A percentile compares a stretch with the other conserved stretches of the same genome.
Conservation (phyloP, 2,113 vertebrate species). For the Misgurnus mizolepis region DNA sequence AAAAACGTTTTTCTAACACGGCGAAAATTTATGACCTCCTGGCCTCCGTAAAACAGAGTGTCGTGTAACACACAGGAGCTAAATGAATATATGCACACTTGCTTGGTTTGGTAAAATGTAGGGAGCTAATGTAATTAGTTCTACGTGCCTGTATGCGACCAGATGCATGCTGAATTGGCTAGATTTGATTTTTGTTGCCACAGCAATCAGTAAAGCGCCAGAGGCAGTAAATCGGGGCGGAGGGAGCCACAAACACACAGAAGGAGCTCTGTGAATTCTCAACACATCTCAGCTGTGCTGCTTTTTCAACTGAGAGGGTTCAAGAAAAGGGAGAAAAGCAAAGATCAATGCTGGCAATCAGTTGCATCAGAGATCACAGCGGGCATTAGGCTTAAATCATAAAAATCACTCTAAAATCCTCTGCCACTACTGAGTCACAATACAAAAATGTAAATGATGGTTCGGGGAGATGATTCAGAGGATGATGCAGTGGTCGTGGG, state of each 20-base stretch:
- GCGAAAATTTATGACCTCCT: neutral
- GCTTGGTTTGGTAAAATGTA: slow-evolving; percentile 1
- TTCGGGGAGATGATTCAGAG: neutral
- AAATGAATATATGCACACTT: neutral
- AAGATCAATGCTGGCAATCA: slow-evolving; percentile 2
- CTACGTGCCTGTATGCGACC: slow-evolving; percentile 1
- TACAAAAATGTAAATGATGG: neutral
- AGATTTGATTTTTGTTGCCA: slow-evolving; percentile 36
- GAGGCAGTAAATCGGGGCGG: slow-evolving; percentile 7
- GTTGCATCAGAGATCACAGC: slow-evolving; percentile 13
- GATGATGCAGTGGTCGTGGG: slow-evolving; percentile 6
- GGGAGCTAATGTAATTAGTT: neutral
- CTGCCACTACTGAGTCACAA: neutral
- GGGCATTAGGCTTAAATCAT: slow-evolving; percentile 14
- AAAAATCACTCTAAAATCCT: neutral
- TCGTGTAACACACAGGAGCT: neutral
- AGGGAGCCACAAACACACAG: slow-evolving; percentile 22
- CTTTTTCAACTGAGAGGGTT: slow-evolving; percentile 1
- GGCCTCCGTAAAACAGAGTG: neutral
- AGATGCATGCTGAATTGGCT: slow-evolving; percentile 23
- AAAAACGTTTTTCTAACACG: neutral
- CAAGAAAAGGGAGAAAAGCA: neutral
- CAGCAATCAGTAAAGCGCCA: slow-evolving; percentile 27
- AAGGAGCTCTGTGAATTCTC: slow-evolving; percentile 14
- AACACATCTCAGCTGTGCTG: neutral